These are phyloP conservation scores for Hydrolagus affinis DNA, from an alignment of 2,113 vertebrate genomes.

Conservation along the genomic window DNA sequence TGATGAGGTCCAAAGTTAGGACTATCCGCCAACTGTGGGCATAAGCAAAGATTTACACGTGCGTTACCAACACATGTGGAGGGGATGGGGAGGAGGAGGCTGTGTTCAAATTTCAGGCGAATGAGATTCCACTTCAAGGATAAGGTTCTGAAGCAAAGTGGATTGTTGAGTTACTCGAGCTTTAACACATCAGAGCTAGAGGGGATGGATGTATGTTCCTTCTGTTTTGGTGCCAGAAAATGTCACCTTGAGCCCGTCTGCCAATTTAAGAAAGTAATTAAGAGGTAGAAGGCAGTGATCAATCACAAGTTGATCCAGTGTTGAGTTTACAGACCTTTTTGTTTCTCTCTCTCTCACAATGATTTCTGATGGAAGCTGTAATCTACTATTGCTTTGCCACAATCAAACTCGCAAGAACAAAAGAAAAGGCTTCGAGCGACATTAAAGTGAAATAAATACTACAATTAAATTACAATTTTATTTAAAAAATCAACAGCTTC, in stretches of 20 bases:
- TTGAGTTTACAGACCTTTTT: background rate
- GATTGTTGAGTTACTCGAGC: background rate
- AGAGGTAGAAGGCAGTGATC: background rate
- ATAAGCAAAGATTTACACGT: background rate
- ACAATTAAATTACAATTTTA: background rate
- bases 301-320: background rate
- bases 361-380: background rate
- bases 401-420: background rate
- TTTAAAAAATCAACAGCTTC: background rate
- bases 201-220: background rate
- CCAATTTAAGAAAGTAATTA: slow-evolving; percentile 10
- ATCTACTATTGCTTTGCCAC: background rate
- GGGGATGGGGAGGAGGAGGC: background rate
- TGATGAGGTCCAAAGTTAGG: background rate
- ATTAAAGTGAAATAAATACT: background rate
- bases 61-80: background rate
- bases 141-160: background rate
- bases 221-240: slow-evolving; percentile 5
- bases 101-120: background rate
- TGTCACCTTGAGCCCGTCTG: slow-evolving; percentile 13
- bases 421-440: background rate
- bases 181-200: background rate
- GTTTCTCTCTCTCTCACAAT: background rate
- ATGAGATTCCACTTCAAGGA: background rate
- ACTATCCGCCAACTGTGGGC: background rate